phyloP scores from a whole-genome alignment of 2,888 invertebrate species.

The Eilema sororculum region DNA sequence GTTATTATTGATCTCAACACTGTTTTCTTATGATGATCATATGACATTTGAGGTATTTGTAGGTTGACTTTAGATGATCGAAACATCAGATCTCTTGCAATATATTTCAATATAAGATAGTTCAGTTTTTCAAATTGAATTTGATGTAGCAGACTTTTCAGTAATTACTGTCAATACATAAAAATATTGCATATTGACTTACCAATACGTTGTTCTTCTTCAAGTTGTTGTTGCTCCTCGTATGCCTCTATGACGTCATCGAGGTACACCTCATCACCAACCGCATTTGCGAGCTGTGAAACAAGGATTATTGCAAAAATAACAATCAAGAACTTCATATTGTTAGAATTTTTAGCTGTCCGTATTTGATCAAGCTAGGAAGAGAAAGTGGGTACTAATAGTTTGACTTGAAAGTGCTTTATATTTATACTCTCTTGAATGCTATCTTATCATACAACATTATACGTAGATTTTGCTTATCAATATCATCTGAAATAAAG shows the following conservation, averaged over 20 bases:
- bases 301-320: slow-evolving; percentile 1
- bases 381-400: neutral
- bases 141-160: too few species aligned
- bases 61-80: too few species aligned
- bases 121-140: too few species aligned
- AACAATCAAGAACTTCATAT: slow-evolving; percentile 30
- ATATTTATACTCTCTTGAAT: neutral
- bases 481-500: too few species aligned
- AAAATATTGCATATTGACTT: too few species aligned
- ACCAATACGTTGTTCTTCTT: neutral
- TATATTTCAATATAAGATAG: too few species aligned
- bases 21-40: too few species aligned
- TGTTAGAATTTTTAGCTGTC: slow-evolving; percentile 6
- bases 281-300: neutral
- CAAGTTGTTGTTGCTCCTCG: neutral
- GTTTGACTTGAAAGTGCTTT: neutral
- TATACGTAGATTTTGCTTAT: too few species aligned
- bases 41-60: too few species aligned
- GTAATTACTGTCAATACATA: neutral
- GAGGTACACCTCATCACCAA: neutral
- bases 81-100: too few species aligned
- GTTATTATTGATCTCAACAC: too few species aligned
- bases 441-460: neutral
- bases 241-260: neutral
- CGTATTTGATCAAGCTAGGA: neutral